These are phyloP conservation scores for Chamaea fasciata DNA, from an alignment of 2,113 vertebrate genomes.

Conservation along the genomic window DNA sequence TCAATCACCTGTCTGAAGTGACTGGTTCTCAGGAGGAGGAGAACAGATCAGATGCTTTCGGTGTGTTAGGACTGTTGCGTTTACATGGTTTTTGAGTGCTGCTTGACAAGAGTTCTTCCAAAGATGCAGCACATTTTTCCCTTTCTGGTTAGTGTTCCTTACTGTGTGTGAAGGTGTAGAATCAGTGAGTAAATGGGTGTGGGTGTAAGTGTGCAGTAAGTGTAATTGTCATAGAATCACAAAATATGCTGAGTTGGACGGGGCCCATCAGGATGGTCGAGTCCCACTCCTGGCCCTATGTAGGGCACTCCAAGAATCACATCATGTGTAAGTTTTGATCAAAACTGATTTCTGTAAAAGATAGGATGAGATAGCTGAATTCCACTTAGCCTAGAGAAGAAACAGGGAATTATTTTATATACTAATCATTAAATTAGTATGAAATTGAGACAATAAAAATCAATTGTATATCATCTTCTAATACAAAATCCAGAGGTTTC, in stretches of 20 bases:
- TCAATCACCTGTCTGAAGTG: background rate
- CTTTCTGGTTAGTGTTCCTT: background rate
- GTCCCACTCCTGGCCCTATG: background rate
- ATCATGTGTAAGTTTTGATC: accelerated
- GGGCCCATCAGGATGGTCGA: accelerated
- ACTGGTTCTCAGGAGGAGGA: background rate
- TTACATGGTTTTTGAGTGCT: background rate
- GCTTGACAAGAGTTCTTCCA: background rate
- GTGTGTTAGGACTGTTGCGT: background rate
- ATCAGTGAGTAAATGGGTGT: background rate
- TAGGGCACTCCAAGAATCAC: background rate
- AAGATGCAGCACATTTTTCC: background rate
- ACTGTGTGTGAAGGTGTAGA: background rate
- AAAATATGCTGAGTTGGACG: background rate
- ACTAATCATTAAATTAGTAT: background rate
- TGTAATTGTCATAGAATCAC: background rate
- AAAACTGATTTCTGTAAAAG: background rate
- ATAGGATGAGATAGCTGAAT: background rate
- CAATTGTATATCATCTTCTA: background rate
- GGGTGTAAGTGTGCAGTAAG: background rate
- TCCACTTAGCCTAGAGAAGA: background rate
- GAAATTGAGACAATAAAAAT: background rate
- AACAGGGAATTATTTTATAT: background rate
- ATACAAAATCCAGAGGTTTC: background rate
- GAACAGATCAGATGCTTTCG: background rate